Evolutionary conservation across 2,797 vertebrate species (phyloP).

Genomic region (Enteromius thamalakanensis): DNA sequence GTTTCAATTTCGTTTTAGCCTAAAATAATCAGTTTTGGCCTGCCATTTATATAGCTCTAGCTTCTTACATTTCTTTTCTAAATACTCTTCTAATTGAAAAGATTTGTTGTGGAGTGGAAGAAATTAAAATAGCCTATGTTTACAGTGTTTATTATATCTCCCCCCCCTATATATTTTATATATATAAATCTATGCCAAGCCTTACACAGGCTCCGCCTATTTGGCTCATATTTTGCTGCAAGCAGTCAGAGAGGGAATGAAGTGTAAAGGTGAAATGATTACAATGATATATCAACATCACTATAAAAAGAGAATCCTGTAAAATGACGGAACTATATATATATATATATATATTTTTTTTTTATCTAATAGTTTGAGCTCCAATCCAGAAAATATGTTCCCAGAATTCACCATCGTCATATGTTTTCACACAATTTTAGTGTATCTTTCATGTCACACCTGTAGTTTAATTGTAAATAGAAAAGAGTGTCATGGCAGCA

Average conservation of each 20-base stretch:
- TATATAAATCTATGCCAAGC: too few species aligned
- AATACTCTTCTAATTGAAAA: too few species aligned
- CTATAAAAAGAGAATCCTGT: slow-evolving; percentile 5
- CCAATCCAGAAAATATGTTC: neutral
- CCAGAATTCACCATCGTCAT: neutral
- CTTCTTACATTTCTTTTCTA: too few species aligned
- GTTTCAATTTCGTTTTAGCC: too few species aligned
- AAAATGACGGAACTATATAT: neutral
- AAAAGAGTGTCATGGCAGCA: slow-evolving; percentile 62
- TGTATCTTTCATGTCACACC: slow-evolving; percentile 12
- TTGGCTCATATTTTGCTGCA: neutral
- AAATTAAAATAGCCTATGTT: too few species aligned
- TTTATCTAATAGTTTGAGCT: neutral
- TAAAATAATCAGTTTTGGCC: too few species aligned
- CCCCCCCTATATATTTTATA: too few species aligned
- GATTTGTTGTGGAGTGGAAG: too few species aligned
- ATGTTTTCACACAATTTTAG: slow-evolving; percentile 6
- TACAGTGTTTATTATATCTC: too few species aligned
- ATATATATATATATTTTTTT: neutral
- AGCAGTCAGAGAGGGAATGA: neutral
- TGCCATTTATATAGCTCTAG: too few species aligned
- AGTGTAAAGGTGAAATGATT: neutral
- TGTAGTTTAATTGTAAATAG: slow-evolving; percentile 59
- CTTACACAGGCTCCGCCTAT: too few species aligned
- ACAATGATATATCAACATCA: neutral